These are phyloP conservation scores for Octomys mimax DNA, from an alignment of 2,797 vertebrate genomes.

Conservation along the genomic window DNA sequence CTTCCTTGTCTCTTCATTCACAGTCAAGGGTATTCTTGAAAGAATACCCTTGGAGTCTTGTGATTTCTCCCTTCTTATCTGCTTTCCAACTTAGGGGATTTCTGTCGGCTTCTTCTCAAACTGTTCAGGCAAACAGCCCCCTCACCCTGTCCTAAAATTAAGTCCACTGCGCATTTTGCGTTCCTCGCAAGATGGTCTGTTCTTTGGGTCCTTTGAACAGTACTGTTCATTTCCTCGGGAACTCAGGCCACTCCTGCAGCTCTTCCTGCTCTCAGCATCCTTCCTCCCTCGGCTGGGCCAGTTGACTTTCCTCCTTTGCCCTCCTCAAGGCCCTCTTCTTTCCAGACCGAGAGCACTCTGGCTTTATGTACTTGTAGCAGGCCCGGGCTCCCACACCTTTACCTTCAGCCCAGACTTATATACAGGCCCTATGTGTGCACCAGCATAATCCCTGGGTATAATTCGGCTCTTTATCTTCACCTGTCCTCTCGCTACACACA, in stretches of 20 bases:
- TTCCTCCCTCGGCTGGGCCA: neutral
- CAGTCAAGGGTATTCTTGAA: neutral
- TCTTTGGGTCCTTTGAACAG: neutral
- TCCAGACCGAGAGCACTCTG: neutral
- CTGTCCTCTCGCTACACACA: neutral
- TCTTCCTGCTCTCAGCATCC: neutral
- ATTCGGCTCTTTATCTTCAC: neutral
- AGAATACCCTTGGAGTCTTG: neutral
- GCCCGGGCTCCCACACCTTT: neutral
- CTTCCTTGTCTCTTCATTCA: slow-evolving; percentile 40
- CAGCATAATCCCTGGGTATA: neutral
- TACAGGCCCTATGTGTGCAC: neutral
- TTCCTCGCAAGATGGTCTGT: neutral
- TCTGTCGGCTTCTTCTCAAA: neutral
- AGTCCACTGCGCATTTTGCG: neutral
- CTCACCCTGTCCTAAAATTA: neutral
- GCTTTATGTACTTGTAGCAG: neutral
- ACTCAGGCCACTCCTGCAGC: neutral
- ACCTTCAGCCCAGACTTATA: neutral
- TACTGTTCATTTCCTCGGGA: neutral
- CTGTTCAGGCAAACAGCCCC: neutral
- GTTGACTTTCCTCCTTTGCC: neutral
- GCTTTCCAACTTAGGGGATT: neutral
- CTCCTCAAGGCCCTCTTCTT: neutral
- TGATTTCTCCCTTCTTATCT: slow-evolving; percentile 21